Conservation (phyloP, 2,797 vertebrate genomes). For the Mionectes olivaceus region DNA sequence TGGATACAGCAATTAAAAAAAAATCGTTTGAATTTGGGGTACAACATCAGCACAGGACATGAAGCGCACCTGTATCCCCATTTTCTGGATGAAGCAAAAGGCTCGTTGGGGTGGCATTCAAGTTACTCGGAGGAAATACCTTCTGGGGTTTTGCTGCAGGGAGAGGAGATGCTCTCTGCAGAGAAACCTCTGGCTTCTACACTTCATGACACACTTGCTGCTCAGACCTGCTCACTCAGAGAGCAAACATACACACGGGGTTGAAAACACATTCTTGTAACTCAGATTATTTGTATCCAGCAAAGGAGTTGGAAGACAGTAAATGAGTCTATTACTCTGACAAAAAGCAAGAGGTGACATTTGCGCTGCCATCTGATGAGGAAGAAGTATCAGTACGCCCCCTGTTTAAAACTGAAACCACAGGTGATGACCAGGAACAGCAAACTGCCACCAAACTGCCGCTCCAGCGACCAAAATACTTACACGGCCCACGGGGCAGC, state of each 20-base stretch:
- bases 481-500: rapidly evolving
- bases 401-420: background rate
- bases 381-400: rapidly evolving
- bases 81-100: background rate
- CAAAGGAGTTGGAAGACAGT: too few relatives aligned
- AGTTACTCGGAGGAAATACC: background rate
- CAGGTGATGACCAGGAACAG: rapidly evolving
- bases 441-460: background rate
- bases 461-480: rapidly evolving
- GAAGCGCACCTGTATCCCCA: background rate
- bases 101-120: background rate
- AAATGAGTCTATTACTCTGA: background rate
- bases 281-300: rapidly evolving
- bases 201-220: background rate
- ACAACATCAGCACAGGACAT: background rate
- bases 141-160: background rate
- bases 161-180: background rate
- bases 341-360: background rate
- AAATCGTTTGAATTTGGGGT: background rate
- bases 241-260: background rate
- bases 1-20: background rate
- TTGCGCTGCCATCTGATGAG: too few relatives aligned
- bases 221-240: background rate
- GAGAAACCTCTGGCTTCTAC: background rate
- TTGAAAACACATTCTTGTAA: background rate